These are phyloP conservation scores for Protodeltote pygarga DNA, from an alignment of 2,888 invertebrate genomes.

Conservation along the genomic window DNA sequence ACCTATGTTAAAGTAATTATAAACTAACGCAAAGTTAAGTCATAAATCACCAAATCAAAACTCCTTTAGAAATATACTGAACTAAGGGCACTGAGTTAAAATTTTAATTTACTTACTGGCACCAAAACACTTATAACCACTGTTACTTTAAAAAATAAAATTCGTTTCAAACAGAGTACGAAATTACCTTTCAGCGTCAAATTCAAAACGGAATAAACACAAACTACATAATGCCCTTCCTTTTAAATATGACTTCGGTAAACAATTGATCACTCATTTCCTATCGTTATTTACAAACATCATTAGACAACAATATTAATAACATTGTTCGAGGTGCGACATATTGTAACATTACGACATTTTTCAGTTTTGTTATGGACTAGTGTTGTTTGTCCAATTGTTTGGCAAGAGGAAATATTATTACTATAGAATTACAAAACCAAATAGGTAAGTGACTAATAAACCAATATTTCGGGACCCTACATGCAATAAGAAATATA, in stretches of 20 bases:
- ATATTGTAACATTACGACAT: slow-evolving; percentile 2
- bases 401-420: not conserved
- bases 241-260: slow-evolving; percentile 11
- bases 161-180: not conserved
- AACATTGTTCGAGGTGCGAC: not conserved
- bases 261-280: slow-evolving; percentile 14
- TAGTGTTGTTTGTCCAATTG: slow-evolving; percentile 1
- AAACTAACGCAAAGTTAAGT: no score
- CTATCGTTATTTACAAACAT: slow-evolving; percentile 29
- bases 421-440: not conserved
- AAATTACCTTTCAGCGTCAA: slow-evolving; percentile 7
- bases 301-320: slow-evolving; percentile 4
- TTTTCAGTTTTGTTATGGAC: not conserved
- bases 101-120: no score
- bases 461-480: not conserved
- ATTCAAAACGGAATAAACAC: slow-evolving; percentile 5
- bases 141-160: not conserved
- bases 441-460: not conserved
- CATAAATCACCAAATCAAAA: no score
- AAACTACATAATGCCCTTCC: not conserved
- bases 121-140: not conserved
- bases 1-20: no score
- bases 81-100: no score
- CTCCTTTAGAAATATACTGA: no score
- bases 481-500: no score